A percentile compares a stretch with the other conserved stretches of the same genome.
Evolutionary conservation across 92 coral and sea anemone genomes (phyloP).

Genomic region (Nematostella vectensis): DNA sequence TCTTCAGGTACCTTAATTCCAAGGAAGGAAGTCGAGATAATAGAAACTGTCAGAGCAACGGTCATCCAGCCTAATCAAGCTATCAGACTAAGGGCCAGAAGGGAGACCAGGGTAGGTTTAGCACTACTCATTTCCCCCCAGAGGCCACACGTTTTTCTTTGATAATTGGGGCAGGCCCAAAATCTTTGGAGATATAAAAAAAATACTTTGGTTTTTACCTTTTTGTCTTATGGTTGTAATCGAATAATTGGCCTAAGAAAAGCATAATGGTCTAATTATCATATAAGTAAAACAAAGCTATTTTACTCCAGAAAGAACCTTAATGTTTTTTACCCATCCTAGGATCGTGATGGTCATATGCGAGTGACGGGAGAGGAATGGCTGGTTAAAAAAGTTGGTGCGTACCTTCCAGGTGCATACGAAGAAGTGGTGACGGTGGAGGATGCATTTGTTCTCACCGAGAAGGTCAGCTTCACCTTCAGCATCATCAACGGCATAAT

Average conservation of each 20-base stretch:
- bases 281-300: too few relatives aligned
- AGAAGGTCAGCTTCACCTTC: conserved; percentile 79
- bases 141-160: background rate
- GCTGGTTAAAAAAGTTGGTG: conserved; percentile 91
- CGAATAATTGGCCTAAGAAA: too few relatives aligned
- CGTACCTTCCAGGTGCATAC: conserved; percentile 99
- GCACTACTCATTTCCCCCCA: background rate
- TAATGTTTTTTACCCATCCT: too few relatives aligned
- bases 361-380: conserved; percentile 97
- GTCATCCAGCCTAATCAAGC: conserved; percentile 96
- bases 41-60: conserved; percentile 86
- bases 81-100: conserved; percentile 88
- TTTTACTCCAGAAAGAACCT: too few relatives aligned
- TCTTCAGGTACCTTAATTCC: conserved; percentile 83
- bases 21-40: conserved; percentile 86
- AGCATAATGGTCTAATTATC: too few relatives aligned
- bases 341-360: conserved; percentile 81
- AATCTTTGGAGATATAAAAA: too few relatives aligned
- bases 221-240: too few relatives aligned
- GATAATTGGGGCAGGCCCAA: background rate
- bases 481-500: too few relatives aligned
- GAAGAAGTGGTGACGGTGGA: conserved; percentile 91
- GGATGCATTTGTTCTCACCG: conserved; percentile 94
- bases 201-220: too few relatives aligned
- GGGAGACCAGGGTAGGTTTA: conserved; percentile 76